Conservation (phyloP, 1,140 invertebrate genomes). For the Drosophila teissieri region DNA sequence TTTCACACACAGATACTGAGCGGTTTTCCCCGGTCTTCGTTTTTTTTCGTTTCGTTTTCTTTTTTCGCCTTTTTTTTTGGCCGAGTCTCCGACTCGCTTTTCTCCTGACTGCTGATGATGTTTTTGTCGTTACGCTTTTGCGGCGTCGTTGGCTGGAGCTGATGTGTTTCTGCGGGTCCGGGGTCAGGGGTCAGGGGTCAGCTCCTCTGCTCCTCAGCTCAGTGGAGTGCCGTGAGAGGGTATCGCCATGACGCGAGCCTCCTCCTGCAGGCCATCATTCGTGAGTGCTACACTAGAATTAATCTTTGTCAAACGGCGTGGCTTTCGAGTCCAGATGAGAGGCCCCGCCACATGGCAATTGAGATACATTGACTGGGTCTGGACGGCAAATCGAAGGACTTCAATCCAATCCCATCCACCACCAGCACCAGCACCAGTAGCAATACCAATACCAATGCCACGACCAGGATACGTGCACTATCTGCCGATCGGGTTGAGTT, state of each 20-base stretch:
- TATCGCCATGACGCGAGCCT: conserved; percentile 9
- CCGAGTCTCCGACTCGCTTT: conserved; percentile 13
- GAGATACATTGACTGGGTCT: conserved; percentile 40
- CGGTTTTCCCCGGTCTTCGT: conserved; percentile 19
- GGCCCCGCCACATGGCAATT: conserved; percentile 27
- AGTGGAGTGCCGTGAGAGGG: conserved; percentile 17
- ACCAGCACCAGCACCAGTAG: conserved; percentile 2
- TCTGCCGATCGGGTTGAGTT: conserved; percentile 37
- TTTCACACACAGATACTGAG: conserved; percentile 47
- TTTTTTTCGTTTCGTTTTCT: conserved; percentile 9
- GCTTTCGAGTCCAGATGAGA: conserved; percentile 27
- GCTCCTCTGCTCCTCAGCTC: not conserved
- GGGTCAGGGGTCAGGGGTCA: conserved; percentile 40
- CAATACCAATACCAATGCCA: conserved; percentile 8
- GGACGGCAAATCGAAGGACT: conserved; percentile 23
- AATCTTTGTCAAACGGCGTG: conserved; percentile 45
- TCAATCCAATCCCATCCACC: not conserved
- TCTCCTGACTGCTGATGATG: conserved; percentile 41
- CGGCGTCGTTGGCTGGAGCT: conserved; percentile 21
- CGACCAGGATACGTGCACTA: conserved; percentile 36
- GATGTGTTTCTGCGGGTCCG: conserved; percentile 42
- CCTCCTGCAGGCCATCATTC: conserved; percentile 34
- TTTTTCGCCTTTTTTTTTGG: not conserved
- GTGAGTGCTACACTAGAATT: conserved; percentile 49
- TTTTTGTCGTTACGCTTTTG: conserved; percentile 54